Conservation (phyloP, 2,797 vertebrate genomes). For the Carduelis carduelis region DNA sequence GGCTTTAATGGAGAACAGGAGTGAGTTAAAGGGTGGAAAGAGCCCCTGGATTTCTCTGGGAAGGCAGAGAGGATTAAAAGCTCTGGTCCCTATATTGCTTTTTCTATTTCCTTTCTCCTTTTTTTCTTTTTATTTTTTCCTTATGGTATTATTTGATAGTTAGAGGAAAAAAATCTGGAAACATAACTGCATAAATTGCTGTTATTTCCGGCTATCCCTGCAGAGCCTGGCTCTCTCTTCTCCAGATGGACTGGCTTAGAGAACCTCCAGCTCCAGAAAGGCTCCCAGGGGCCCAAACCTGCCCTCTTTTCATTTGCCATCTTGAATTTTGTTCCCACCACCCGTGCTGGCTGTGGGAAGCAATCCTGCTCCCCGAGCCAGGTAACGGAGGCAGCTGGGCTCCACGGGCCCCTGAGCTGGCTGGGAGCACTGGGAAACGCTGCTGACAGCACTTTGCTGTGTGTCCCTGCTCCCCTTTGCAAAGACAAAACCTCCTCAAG, state of each 20-base stretch:
- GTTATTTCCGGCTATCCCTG: slow-evolving; percentile 54
- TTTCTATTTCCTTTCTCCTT: slow-evolving; percentile 36
- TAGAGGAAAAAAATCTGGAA: slow-evolving; percentile 48
- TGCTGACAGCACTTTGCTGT: neutral
- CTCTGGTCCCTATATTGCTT: slow-evolving; percentile 53
- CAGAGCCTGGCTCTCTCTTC: slow-evolving; percentile 10
- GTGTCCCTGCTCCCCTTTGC: neutral
- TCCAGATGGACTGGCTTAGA: slow-evolving; percentile 47
- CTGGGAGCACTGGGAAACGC: neutral
- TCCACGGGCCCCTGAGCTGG: accelerated
- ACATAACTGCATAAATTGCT: slow-evolving; percentile 46
- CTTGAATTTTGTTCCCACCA: neutral
- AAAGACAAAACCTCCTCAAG: neutral
- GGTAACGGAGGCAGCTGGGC: neutral
- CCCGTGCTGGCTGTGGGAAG: neutral
- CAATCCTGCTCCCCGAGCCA: neutral
- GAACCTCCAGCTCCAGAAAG: neutral
- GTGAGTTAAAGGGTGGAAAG: slow-evolving; percentile 34
- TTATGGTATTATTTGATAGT: slow-evolving; percentile 48
- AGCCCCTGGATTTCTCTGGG: slow-evolving; percentile 36
- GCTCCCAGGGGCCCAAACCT: neutral
- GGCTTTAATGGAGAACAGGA: neutral
- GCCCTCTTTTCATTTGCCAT: slow-evolving; percentile 12
- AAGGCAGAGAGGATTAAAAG: slow-evolving; percentile 41
- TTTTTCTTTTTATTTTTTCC: neutral